Percentiles rank a stretch among this genome's conserved stretches.
Conservation (phyloP, 2,888 invertebrate species). For the Trachelus stipa region DNA sequence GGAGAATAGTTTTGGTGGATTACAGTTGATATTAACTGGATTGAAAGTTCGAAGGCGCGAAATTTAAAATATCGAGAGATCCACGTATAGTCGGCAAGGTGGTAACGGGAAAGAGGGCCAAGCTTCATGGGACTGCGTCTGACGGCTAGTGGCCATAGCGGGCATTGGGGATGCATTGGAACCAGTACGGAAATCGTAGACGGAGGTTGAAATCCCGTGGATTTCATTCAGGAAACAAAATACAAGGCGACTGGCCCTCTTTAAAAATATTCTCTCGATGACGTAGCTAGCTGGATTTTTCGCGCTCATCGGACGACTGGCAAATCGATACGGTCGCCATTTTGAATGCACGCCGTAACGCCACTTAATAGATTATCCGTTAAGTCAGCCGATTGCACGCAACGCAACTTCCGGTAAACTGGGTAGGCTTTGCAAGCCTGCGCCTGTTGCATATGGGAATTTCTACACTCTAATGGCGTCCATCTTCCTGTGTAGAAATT, state of each 20-base stretch:
- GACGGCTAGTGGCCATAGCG: background rate
- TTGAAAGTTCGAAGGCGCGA: background rate
- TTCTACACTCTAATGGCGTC: background rate
- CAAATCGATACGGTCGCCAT: constrained; percentile 17
- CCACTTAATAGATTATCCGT: constrained; percentile 46
- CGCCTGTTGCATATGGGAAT: constrained; percentile 38
- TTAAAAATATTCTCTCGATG: background rate
- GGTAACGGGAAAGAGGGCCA: background rate
- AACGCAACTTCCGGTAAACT: constrained; percentile 37
- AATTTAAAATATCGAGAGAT: background rate
- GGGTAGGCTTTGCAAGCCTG: constrained; percentile 16
- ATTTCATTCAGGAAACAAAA: background rate
- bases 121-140: background rate
- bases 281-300: background rate
- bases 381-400: constrained; percentile 44
- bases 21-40: background rate
- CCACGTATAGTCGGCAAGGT: background rate
- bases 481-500: background rate
- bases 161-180: background rate
- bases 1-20: background rate
- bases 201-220: too few species aligned
- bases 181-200: background rate
- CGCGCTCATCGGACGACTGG: background rate
- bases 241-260: background rate
- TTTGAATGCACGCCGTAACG: constrained; percentile 23